Base-by-base conservation (phyloP, 2,113 vertebrate species). In the Notarius quadriscutis region DNA sequence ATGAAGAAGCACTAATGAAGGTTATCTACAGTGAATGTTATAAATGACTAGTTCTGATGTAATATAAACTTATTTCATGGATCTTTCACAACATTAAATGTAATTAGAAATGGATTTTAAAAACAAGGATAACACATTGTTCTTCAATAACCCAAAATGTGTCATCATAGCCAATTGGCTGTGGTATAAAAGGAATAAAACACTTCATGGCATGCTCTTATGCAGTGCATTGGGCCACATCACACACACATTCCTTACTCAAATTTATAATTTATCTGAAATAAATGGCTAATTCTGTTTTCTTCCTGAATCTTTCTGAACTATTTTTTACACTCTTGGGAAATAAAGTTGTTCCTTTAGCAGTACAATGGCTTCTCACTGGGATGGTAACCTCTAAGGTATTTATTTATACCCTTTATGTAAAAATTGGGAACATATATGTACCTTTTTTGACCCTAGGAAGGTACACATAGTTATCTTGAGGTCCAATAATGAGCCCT, bases 1-100 rank as follows among this genome's bases (percentile, higher is more conserved):
- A 90, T 91, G 93, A 92, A 92, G 87, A 91, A 89, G 87, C 83
- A 92, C 88, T 90, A 20, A 87, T 84, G 87, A 89, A 89, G 90
- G 90, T 89, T 91, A 87, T 88, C 79, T 89, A 18, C 18, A 11
- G 1, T 22, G 30, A 81, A 34, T 55, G 20, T 20, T 55, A 51
- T 77, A 67, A 67, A 67, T 5, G 25, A 67, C 63, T 34, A 14
- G 5, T 30, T 34, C 30, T 71, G 17, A 7, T 34, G 5, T 71
- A 34, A 71, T 17, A 71, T 30, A 71, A 34, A 2, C 15, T 17
- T 17, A 2, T 17, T 34, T 34, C 25, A 65, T 12, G 25, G 9
- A 65, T 65, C 2, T 9, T 65, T 3, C 63, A 65, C 63, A 65
- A 62, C 3, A 11, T 71, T 71, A 71, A 71, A 34, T 17, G 67